Evolutionary conservation across 2,797 vertebrate species (phyloP), one percentile per base, ranked within the genome.

Genomic region (Agapornis canus): DNA sequence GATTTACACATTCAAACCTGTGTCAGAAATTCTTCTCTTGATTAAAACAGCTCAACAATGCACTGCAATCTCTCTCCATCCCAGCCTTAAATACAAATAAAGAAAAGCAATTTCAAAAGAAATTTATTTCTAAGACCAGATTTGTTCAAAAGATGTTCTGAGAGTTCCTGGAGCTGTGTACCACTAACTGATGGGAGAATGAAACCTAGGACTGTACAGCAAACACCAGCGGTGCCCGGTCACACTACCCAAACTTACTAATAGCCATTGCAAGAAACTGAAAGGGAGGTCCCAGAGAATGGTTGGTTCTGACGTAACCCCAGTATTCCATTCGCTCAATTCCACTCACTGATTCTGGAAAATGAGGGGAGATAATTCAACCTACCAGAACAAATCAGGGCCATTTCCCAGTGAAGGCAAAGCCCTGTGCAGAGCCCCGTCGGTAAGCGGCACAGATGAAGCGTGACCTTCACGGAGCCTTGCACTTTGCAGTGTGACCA

Each of bases 401-500:
- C 10, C 32, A 5, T 27, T 40, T 51, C 45, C 51, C 63, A 76
- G 39, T 6, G 54, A 27, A 84, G 39, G 52, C 40, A 75, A 54
- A 31, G 2, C 19, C 40, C 64, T 8, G 22, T 6, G 56, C 4
- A 25, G 23, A 29, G 25, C 66, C 60, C 43, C 21, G 63, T 8
- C 47, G 22, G 31, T 6, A 32, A 29, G 48, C 6, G 69, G 25
- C 51, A 1, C 4, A n/a, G 43, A 49, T 9, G 13, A 65, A 18
- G 13, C 3, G 0, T 3, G 51, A 18, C 11, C 56, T 2, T 1
- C 18, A 23, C 2, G 0, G 18, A 12, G n/a, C 1, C 9, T 68
- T 11, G 45, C 37, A 1, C 0, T 3, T 13, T 0, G 1, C n/a
- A 39, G 23, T 4, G 7, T 0, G 3, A 56, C 5, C 3, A 0